Evolutionary conservation across 2,888 invertebrate genomes (phyloP).

Genomic region (Temnothorax ravouxi): DNA sequence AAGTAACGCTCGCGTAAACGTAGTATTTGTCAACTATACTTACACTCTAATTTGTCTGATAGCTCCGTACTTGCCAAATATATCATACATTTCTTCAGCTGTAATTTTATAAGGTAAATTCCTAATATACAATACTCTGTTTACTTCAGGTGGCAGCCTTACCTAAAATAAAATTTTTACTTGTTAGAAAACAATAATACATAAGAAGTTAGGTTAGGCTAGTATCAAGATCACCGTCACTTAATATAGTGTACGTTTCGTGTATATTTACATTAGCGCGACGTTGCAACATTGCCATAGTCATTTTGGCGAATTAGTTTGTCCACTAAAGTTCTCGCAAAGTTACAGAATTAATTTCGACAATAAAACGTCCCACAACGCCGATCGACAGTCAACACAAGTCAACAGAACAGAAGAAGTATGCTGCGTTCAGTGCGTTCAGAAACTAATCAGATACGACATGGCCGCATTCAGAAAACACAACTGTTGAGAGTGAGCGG

Average conservation of each 20-base stretch:
- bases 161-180: slow-evolving; percentile 89
- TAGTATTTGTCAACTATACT: slow-evolving; percentile 85
- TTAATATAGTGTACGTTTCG: background rate
- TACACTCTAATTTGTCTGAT: slow-evolving; percentile 99
- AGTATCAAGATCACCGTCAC: too few species aligned
- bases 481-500: too few species aligned
- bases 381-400: background rate
- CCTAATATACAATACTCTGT: slow-evolving; percentile 97
- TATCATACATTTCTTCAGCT: slow-evolving; percentile 99
- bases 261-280: slow-evolving; percentile 90
- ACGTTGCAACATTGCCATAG: slow-evolving; percentile 91
- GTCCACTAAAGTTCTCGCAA: background rate
- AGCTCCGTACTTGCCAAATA: slow-evolving; percentile 99
- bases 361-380: background rate
- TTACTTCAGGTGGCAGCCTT: slow-evolving; percentile 99
- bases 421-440: too few species aligned
- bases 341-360: background rate
- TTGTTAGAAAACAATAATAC: background rate
- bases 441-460: too few species aligned
- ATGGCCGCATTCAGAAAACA: too few species aligned
- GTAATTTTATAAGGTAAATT: slow-evolving; percentile 99
- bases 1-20: too few species aligned
- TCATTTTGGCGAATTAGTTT: slow-evolving; percentile 65
- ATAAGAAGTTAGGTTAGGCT: slow-evolving; percentile 13
- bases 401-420: background rate